Base-by-base conservation (phyloP, 2,888 invertebrate species). In the Odiellus spinosus region DNA sequence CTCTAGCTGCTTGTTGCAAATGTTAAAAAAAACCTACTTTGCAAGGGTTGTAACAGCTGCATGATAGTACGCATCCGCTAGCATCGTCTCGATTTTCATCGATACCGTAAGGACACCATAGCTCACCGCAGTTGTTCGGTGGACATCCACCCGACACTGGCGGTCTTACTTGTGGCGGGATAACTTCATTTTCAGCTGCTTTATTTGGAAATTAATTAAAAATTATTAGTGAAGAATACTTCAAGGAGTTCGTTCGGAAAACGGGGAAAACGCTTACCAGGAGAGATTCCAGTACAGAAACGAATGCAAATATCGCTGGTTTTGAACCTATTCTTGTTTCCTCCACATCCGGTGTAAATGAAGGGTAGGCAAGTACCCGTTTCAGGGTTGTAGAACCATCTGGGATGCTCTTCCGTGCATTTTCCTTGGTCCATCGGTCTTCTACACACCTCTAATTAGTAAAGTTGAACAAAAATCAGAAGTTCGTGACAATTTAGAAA, bases 291-390 rank as follows among this genome's bases (percentile, higher is more conserved):
- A 10, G 44, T 43, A 40, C 55, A 55, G 34, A 55, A 55, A 17
- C 49, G 21, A 5, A 50, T 40, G 61, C 87, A 87, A 61, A 85
- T 83, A 21, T 74, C 71, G 12, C 69, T 62, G 6, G 75, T 74
- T 48, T 76, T 77, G 68, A 90, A 91, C 46, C 84, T 71, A 65
- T 90, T 90, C 44, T 80, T 79, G 57, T 84, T 84, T 32, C 90
- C 88, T 35, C 71, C 74, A 62, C 88, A 90, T 48, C 88, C 88
- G 32, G 85, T 78, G 61, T 80, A 90, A 2, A 68, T 66, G 65
- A 84, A 90, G 52, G 73, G 68, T 44, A 71, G 69, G 63, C 91
- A 91, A 32, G 67, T 64, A n/a, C 76, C 75, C 0, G 68, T 64
- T 1, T 59, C 58, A 12, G 65, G 62, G 59, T 86, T 77, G 66